Base-by-base conservation (phyloP, 2,113 vertebrate species). In the Anoplopoma fimbria region DNA sequence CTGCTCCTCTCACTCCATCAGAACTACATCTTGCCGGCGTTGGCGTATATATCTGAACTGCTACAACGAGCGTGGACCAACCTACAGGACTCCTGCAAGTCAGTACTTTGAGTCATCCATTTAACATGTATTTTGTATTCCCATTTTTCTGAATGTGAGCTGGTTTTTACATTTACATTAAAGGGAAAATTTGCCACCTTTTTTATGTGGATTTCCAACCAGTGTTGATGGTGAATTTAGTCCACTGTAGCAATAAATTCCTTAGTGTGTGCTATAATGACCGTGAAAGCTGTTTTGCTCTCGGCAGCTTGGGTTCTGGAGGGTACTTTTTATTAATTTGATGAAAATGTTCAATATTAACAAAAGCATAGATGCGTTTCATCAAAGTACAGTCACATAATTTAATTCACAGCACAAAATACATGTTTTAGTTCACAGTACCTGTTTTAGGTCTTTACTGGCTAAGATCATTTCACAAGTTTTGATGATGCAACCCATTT, bases 21-120 rank as follows among this genome's bases (percentile, higher is more conserved):
- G 25, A 95, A 91, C 58, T 95, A 96, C 89, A 79, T 99, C 77
- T 78, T 96, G 58, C 97, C 98, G 0, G 73, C 90, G 0, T 92
- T 97, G 88, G 93, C 92, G 2, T 83, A 93, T 14, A 25, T 94
- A 5, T 90, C 92, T 0, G 68, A 91, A 0, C 82, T 62, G 0
- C 88, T 98, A 6, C 92, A 96, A 25, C 74, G 13, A n/a, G 92
- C 83, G 0, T 99, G 97, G 97, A 84, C 93, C 76, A 89, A 23
- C 69, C 96, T 97, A 40, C 94, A 96, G 4, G 92, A 97, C 9
- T 96, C 95, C 21, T 99, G 98, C 97, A 94, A 95, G 98, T 99
- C 90, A 96, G 96, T 96, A 75, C 31, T 2, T 9, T 49, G 10
- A 68, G 12, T 10, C 10, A 0, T 36, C 5, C 1, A 33, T 25